Conservation (phyloP, 2,113 vertebrate genomes). For the Crypturellus undulatus region DNA sequence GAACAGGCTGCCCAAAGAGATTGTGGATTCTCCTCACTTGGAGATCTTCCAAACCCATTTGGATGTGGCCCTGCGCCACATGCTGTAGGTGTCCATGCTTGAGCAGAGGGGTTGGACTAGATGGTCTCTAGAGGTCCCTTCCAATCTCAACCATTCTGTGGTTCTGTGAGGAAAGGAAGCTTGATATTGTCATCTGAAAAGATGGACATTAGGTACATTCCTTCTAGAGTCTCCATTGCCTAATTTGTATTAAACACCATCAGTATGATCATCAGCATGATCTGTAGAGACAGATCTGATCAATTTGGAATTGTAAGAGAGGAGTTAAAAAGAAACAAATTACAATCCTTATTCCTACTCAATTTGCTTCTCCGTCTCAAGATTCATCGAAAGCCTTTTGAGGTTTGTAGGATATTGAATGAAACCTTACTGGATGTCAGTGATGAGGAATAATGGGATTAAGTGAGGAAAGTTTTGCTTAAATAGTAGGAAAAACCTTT, state of each 20-base stretch:
- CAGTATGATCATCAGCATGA: not conserved
- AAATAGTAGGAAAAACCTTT: conserved; percentile 55
- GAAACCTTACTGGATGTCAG: conserved; percentile 35
- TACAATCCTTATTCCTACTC: conserved; percentile 5
- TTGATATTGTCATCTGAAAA: not conserved
- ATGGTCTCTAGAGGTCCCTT: no score
- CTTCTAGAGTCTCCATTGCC: not conserved
- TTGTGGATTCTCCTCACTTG: no score
- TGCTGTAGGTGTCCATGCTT: no score
- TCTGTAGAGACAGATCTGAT: not conserved
- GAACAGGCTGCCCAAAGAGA: no score
- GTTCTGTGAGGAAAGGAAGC: not conserved
- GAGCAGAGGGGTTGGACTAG: no score
- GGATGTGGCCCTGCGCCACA: no score
- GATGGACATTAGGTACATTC: not conserved
- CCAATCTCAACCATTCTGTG: no score
- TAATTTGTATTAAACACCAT: not conserved
- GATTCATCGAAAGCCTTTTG: conserved; percentile 37
- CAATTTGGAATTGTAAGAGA: not conserved
- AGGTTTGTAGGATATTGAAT: conserved; percentile 28
- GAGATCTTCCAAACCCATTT: no score
- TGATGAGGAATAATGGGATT: conserved; percentile 54
- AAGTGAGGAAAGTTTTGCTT: conserved; percentile 35
- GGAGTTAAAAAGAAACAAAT: conserved; percentile 18
- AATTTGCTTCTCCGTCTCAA: not conserved